Percentiles rank a stretch among this genome's conserved stretches.
Evolutionary conservation across 2,888 invertebrate species (phyloP).

Genomic region (Lasioglossum villosulum): DNA sequence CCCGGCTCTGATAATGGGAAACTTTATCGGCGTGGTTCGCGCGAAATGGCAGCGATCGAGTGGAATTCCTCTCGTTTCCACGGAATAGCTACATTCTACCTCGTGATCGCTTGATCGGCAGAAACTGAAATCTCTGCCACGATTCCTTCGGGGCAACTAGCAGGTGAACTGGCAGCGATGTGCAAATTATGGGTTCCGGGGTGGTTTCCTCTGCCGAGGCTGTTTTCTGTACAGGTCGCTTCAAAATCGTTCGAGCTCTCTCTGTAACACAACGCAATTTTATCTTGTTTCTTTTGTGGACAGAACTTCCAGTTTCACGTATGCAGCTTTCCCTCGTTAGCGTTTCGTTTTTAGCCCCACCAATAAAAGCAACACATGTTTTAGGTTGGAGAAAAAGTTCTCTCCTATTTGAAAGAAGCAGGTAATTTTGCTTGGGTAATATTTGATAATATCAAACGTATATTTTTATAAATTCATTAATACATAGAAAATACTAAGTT

Average conservation of each 20-base stretch:
- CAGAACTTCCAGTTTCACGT: background rate
- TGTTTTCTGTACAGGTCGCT: background rate
- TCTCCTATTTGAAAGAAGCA: too few species aligned
- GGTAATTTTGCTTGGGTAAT: too few species aligned
- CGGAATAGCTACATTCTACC: background rate
- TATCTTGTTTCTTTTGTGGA: background rate
- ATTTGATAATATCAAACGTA: too few species aligned
- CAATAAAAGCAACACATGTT: too few species aligned
- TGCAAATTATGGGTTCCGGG: background rate
- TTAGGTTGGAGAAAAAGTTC: too few species aligned
- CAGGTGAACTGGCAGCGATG: background rate
- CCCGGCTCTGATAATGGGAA: background rate
- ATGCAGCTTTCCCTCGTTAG: background rate
- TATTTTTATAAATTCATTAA: too few species aligned
- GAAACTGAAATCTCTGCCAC: background rate
- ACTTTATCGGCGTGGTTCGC: slow-evolving; percentile 5
- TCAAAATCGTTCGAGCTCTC: background rate
- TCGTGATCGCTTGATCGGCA: background rate
- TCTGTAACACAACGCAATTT: background rate
- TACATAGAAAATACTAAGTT: too few species aligned
- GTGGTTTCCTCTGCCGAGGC: background rate
- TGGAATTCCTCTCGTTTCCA: background rate
- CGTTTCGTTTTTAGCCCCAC: background rate
- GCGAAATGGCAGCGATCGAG: slow-evolving; percentile 5
- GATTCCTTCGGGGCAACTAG: background rate